Base-by-base conservation (phyloP, 1,140 invertebrate genomes). In the Probaryconus sp. region DNA sequence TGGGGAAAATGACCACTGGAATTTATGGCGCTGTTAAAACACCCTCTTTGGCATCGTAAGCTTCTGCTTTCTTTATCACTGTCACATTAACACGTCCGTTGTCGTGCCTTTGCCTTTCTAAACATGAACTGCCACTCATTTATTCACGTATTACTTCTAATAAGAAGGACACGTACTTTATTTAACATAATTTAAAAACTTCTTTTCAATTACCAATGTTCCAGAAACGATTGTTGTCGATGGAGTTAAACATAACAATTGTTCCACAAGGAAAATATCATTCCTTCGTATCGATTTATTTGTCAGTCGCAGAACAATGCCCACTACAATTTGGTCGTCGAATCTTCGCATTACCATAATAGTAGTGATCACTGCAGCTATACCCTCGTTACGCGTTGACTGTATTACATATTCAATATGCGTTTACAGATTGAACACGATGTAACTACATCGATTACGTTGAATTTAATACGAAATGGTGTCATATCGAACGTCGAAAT, bases 11-110 rank as follows among this genome's bases (percentile, higher is more conserved):
- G 84, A 84, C 83, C 82, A 77, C 51, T 65, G 76, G 75, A 84
- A 83, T 85, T 86, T 86, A 86, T 81, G 67, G 76, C 18, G 73
- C 71, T 77, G 81, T 85, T 85, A 86, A 86, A 85, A 77, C 65
- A 69, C 78, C 76, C 74, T 67, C 69, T 69, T 79, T 50, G 71
- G 79, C 69, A 74, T 79, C 70, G 63, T 81, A 81, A 85, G 80
- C 76, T 79, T 45, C 60, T 63, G 43, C 42, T 71, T 79, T 70
- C 82, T 84, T 84, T 83, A 83, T 79, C 74, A 79, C 76, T 81
- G 64, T 43, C 74, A 63, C 77, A 74, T 83, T 84, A 84, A 83
- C 79, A 78, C 79, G 77, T 79, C 67, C 64, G 43, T 70, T 47
- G 28, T 21, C 14, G 13, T 30, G 31, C 9, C 13, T 42, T 42